Conservation (phyloP, 2,113 vertebrate species). For the Aegotheles bennettii region DNA sequence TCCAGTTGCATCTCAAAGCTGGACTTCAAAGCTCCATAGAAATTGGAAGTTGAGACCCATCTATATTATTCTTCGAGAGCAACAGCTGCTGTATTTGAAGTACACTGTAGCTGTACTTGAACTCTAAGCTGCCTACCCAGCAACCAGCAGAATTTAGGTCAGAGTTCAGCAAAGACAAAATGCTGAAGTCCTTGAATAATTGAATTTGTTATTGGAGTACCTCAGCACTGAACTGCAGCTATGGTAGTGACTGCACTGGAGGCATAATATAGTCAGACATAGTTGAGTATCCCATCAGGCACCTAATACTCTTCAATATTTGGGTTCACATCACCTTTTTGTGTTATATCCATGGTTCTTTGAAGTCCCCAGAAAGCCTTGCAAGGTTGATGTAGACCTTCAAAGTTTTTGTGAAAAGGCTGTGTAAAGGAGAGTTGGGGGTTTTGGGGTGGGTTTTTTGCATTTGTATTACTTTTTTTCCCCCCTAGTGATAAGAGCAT, state of each 20-base stretch:
- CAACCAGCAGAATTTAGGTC: not conserved
- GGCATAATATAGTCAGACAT: accelerated
- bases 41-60: not conserved
- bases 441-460: not conserved
- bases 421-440: not conserved
- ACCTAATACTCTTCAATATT: not conserved
- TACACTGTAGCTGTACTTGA: not conserved
- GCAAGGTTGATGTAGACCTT: not conserved
- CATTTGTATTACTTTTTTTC: not conserved
- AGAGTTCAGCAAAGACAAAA: not conserved
- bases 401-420: accelerated
- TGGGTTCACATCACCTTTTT: not conserved
- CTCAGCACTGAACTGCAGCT: accelerated
- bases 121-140: not conserved
- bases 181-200: not conserved
- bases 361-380: not conserved
- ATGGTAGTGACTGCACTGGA: not conserved
- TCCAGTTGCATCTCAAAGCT: not conserved
- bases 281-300: not conserved
- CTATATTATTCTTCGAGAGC: not conserved
- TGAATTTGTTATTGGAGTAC: not conserved
- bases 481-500: accelerated
- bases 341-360: not conserved
- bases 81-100: not conserved
- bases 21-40: not conserved